phyloP scores from a whole-genome alignment of 2,888 invertebrate genomes.

The Acanthosoma haemorrhoidale region DNA sequence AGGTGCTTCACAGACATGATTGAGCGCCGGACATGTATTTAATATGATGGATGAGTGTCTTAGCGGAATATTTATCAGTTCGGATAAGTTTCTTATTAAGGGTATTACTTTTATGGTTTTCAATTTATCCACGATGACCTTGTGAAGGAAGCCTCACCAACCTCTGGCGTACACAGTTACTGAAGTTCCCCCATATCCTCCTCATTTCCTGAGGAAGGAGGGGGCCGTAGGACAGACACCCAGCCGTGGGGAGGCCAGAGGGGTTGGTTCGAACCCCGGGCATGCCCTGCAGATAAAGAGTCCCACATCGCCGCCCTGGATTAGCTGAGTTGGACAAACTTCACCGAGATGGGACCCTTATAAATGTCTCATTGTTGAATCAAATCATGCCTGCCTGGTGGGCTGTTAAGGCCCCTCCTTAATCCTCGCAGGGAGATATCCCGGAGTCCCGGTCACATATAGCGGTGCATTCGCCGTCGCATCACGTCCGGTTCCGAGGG shows the following conservation, averaged over 20 bases:
- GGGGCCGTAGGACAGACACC: not conserved
- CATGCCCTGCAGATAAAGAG: not conserved
- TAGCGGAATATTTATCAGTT: too few species aligned
- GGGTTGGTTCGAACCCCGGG: not conserved
- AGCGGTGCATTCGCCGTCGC: too few species aligned
- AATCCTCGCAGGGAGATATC: not conserved
- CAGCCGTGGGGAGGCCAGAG: not conserved
- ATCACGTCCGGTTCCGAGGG: too few species aligned
- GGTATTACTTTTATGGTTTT: too few species aligned
- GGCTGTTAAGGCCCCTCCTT: not conserved
- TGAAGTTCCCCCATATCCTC: not conserved
- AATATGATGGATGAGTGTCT: too few species aligned
- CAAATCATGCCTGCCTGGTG: not conserved
- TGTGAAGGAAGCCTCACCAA: not conserved
- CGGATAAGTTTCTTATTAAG: too few species aligned
- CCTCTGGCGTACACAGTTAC: not conserved
- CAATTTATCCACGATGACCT: not conserved
- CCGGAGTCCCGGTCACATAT: too few species aligned
- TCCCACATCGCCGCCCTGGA: not conserved
- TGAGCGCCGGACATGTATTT: too few species aligned
- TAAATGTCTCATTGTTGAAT: conserved; percentile 3
- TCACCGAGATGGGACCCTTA: too few species aligned
- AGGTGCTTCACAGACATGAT: too few species aligned
- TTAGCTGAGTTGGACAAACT: not conserved
- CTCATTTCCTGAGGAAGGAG: not conserved